These are phyloP conservation scores for Punctoribates punctum DNA, from an alignment of 2,888 invertebrate species.

Conservation along the genomic window DNA sequence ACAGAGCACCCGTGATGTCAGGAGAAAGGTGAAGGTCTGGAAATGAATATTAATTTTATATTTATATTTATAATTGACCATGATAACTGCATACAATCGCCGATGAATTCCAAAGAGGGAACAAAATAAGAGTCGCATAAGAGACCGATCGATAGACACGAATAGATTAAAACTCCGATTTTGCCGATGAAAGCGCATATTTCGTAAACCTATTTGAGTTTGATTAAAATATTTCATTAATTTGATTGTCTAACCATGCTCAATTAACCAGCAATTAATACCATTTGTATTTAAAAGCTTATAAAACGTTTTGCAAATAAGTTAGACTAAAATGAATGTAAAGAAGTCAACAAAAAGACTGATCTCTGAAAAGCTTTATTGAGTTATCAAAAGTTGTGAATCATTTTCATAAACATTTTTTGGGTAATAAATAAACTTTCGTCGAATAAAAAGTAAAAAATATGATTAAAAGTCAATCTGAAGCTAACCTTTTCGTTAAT, in stretches of 20 bases:
- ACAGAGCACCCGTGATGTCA: slow-evolving; percentile 30
- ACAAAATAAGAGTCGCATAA: slow-evolving; percentile 26
- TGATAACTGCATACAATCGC: neutral
- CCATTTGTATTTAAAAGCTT: slow-evolving; percentile 3
- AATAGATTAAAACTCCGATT: slow-evolving; percentile 25
- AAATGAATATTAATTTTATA: neutral
- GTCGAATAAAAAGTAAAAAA: neutral
- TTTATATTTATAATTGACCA: no score
- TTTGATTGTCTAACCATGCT: neutral
- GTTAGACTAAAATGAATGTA: neutral
- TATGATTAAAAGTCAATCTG: neutral
- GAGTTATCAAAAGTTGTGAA: neutral
- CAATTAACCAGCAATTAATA: neutral
- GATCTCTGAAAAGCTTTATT: neutral
- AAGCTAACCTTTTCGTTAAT: slow-evolving; percentile 27
- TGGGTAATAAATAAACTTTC: no score
- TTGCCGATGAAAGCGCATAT: slow-evolving; percentile 22
- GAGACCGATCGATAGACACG: slow-evolving; percentile 11
- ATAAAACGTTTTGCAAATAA: neutral
- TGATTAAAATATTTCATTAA: neutral
- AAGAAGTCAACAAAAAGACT: neutral
- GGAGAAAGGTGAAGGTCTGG: neutral
- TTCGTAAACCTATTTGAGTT: slow-evolving; percentile 1
- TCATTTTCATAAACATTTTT: neutral
- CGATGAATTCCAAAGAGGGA: slow-evolving; percentile 18